Evolutionary conservation across 2,113 vertebrate species (phyloP).

Genomic region (Dolichotis patagonum): DNA sequence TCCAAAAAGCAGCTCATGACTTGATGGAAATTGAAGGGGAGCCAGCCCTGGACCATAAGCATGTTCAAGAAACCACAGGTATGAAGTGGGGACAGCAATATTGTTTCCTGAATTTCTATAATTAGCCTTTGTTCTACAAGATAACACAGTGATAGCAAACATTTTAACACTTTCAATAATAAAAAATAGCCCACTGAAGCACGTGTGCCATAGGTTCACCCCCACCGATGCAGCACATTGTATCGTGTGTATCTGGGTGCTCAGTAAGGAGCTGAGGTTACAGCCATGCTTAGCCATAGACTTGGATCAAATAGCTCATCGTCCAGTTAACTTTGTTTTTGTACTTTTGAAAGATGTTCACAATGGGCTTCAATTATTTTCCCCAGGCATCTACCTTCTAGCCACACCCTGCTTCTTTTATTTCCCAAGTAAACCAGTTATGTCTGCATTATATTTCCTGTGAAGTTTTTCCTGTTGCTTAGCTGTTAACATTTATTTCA

Average conservation of each 20-base stretch:
- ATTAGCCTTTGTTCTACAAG: background rate
- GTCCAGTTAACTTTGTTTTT: background rate
- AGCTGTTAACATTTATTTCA: background rate
- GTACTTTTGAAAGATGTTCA: background rate
- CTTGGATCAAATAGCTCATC: background rate
- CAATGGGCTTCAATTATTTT: background rate
- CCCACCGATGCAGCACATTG: background rate
- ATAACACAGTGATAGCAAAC: background rate
- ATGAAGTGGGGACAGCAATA: background rate
- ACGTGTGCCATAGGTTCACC: background rate
- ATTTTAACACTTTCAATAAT: background rate
- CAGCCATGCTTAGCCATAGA: background rate
- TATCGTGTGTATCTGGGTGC: background rate
- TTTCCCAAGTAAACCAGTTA: constrained; percentile 1
- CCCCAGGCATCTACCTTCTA: background rate
- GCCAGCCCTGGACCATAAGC: constrained; percentile 88
- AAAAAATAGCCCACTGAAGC: background rate
- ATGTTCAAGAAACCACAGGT: constrained; percentile 93
- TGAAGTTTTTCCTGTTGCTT: constrained; percentile 43
- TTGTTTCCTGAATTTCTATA: background rate
- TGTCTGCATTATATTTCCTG: background rate
- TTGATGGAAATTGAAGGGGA: constrained; percentile 91
- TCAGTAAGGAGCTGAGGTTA: background rate
- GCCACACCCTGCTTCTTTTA: background rate
- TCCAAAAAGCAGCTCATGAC: constrained; percentile 91